phyloP scores from a whole-genome alignment of 1,140 invertebrate species.

The Vanessa tameamea region DNA sequence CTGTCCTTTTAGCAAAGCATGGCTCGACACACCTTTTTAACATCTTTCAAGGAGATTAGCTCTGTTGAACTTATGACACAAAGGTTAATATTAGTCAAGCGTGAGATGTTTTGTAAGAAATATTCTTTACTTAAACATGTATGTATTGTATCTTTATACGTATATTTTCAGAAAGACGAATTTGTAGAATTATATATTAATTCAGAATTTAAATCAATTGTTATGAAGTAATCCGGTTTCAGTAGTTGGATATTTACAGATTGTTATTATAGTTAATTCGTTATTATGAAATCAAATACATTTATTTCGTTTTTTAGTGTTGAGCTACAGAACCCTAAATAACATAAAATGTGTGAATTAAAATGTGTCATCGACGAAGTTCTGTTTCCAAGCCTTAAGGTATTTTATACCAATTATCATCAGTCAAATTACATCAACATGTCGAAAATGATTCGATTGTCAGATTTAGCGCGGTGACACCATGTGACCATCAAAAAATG shows the following conservation, averaged over 20 bases:
- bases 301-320: background rate
- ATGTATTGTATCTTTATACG: background rate
- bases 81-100: slow-evolving; percentile 21
- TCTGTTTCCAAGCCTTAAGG: slow-evolving; percentile 6
- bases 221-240: no score
- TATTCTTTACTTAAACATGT: background rate
- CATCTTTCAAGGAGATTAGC: slow-evolving; percentile 49
- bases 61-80: slow-evolving; percentile 34
- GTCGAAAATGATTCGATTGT: slow-evolving; percentile 21
- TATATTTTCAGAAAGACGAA: background rate
- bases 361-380: background rate
- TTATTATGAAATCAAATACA: background rate
- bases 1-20: slow-evolving; percentile 16
- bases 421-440: slow-evolving; percentile 11
- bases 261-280: background rate
- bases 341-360: background rate
- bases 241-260: no score
- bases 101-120: background rate
- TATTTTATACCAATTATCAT: slow-evolving; percentile 22
- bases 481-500: slow-evolving; percentile 2
- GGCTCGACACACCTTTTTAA: slow-evolving; percentile 37
- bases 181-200: no score
- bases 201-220: no score
- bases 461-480: slow-evolving; percentile 19
- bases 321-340: background rate